These are phyloP conservation scores for Triplophysa dalaica DNA, from an alignment of 2,113 vertebrate genomes.

Conservation along the genomic window DNA sequence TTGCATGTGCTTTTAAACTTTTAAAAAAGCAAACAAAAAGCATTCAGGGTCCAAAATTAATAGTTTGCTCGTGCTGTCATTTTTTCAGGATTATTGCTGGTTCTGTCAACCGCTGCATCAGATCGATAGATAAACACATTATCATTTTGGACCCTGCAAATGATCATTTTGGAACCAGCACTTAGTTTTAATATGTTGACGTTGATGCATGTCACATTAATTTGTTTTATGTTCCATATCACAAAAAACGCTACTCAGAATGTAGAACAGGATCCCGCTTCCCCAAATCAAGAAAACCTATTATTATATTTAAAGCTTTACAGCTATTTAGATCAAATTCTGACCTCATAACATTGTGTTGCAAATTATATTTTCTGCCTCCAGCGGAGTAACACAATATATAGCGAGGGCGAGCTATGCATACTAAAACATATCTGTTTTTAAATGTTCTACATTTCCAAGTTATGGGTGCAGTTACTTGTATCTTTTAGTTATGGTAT, in stretches of 20 bases:
- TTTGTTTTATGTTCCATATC: not conserved
- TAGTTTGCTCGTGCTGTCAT: too few relatives aligned
- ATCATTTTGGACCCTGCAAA: not conserved
- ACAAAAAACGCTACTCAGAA: not conserved
- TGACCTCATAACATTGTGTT: slow-evolving; percentile 24
- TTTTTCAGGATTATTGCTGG: too few relatives aligned
- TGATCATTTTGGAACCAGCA: slow-evolving; percentile 4
- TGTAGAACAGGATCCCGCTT: slow-evolving; percentile 16
- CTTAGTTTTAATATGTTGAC: not conserved
- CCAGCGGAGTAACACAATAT: slow-evolving; percentile 27
- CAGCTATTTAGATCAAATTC: not conserved
- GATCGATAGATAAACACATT: too few relatives aligned
- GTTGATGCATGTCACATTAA: not conserved
- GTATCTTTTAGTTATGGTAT: slow-evolving; percentile 90
- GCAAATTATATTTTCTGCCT: not conserved
- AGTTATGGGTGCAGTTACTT: slow-evolving; percentile 90
- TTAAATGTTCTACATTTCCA: slow-evolving; percentile 90
- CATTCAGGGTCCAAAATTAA: slow-evolving; percentile 4
- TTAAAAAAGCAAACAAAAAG: not conserved
- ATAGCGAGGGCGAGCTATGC: slow-evolving; percentile 54
- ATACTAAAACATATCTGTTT: slow-evolving; percentile 72
- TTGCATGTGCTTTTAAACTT: not conserved
- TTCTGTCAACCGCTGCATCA: too few relatives aligned
- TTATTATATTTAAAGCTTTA: not conserved
- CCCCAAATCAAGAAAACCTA: not conserved